Evolutionary conservation across 2,888 invertebrate genomes (phyloP).

Genomic region (Lacanobia oleracea): DNA sequence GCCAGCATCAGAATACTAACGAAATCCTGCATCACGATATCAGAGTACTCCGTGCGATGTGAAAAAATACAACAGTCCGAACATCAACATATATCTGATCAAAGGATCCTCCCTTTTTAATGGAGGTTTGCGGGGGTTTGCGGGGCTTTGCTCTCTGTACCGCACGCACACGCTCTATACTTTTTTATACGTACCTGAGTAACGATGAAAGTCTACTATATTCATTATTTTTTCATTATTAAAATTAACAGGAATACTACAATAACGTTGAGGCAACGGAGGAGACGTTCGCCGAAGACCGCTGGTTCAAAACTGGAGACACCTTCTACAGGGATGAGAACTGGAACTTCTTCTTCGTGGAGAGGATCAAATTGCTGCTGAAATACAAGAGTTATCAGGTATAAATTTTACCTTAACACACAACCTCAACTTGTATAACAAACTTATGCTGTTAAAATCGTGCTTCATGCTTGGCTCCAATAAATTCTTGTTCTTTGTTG

Average conservation of each 20-base stretch:
- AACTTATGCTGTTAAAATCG: too few relatives aligned
- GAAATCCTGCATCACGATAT: too few relatives aligned
- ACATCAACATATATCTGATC: too few relatives aligned
- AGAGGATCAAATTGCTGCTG: conserved; percentile 88
- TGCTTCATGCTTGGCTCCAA: too few relatives aligned
- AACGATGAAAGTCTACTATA: not conserved
- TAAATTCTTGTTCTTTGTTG: too few relatives aligned
- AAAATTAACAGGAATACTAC: conserved; percentile 78
- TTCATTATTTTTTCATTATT: not conserved
- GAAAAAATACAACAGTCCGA: too few relatives aligned
- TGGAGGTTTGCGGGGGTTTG: too few relatives aligned
- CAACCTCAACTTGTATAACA: not conserved
- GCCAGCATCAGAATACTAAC: too few relatives aligned
- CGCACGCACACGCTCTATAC: too few relatives aligned
- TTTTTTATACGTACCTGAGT: not conserved
- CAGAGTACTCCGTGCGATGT: too few relatives aligned
- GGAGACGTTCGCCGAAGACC: conserved; percentile 81
- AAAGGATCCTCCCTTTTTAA: too few relatives aligned
- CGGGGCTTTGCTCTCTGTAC: too few relatives aligned
- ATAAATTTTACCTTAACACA: not conserved
- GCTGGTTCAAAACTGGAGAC: conserved; percentile 90
- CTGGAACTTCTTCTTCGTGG: conserved; percentile 86
- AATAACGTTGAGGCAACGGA: conserved; percentile 82
- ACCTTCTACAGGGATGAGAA: conserved; percentile 87
- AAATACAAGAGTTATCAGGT: conserved; percentile 89